A percentile compares a stretch with the other conserved stretches of the same genome.
Conservation (phyloP, 2,888 invertebrate genomes). For the Mimumesa dahlbomi region DNA sequence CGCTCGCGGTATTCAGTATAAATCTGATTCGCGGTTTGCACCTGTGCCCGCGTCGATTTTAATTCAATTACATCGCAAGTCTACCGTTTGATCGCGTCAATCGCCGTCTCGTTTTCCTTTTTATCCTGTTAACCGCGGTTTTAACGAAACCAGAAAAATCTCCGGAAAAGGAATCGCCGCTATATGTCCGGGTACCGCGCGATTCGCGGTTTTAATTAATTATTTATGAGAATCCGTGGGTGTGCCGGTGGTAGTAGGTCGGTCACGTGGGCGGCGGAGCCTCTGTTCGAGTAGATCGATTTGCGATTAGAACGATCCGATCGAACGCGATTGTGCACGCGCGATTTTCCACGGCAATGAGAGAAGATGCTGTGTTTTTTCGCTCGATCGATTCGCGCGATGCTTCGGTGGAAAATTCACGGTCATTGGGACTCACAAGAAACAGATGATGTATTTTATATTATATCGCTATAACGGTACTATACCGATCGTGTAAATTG, state of each 20-base stretch:
- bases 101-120: neutral
- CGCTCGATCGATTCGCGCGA: neutral
- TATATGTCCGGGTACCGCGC: constrained; percentile 55
- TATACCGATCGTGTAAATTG: too few relatives aligned
- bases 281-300: constrained; percentile 57
- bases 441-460: too few relatives aligned
- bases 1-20: too few relatives aligned
- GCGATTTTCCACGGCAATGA: neutral
- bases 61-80: neutral
- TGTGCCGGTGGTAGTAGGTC: constrained; percentile 61
- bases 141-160: constrained; percentile 27
- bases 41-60: too few relatives aligned
- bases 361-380: neutral
- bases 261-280: constrained; percentile 53
- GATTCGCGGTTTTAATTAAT: constrained; percentile 65
- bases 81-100: neutral
- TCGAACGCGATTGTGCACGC: constrained; percentile 16
- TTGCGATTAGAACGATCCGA: constrained; percentile 48
- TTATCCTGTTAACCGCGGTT: neutral
- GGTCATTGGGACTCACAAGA: too few relatives aligned
- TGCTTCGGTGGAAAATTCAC: too few relatives aligned
- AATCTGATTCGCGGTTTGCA: too few relatives aligned
- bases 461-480: too few relatives aligned
- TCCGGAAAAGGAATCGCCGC: constrained; percentile 57
- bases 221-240: constrained; percentile 69